Percentiles rank a stretch among this genome's conserved stretches.
Evolutionary conservation across 2,888 invertebrate genomes (phyloP).

Genomic region (Theretra japonica): DNA sequence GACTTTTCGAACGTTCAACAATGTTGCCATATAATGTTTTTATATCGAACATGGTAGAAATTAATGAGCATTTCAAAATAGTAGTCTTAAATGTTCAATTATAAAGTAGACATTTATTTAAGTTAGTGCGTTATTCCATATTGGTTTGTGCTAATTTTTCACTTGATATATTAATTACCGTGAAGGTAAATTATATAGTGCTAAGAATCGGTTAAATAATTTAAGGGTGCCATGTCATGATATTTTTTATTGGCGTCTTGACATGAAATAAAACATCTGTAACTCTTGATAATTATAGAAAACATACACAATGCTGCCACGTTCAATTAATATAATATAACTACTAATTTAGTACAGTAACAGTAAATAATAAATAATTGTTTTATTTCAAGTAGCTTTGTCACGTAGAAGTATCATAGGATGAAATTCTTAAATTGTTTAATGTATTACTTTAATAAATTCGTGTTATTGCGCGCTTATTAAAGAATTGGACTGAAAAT

Average conservation of each 20-base stretch:
- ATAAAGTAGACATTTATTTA: not conserved
- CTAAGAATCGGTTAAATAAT: not conserved
- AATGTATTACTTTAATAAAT: not conserved
- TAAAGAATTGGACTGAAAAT: not conserved
- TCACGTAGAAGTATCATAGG: not conserved
- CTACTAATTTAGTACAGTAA: not conserved
- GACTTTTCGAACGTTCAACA: conserved; percentile 13
- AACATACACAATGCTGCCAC: conserved; percentile 15
- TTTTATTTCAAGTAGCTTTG: not conserved
- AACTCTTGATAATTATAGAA: not conserved
- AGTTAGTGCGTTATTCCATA: not conserved
- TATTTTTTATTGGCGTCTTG: not conserved
- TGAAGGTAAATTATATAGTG: not conserved
- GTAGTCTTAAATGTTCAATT: not conserved
- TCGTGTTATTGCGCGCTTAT: not conserved
- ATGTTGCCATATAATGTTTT: conserved; percentile 32
- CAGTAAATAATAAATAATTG: not conserved
- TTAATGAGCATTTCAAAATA: not conserved
- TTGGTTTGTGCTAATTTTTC: not conserved
- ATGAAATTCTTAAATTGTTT: conserved; percentile 1
- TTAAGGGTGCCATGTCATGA: not conserved
- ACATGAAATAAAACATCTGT: not conserved
- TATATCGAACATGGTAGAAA: conserved; percentile 30
- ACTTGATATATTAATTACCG: not conserved
- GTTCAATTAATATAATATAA: conserved; percentile 20